Conservation (phyloP, 1,140 invertebrate species). For the Drosophila saltans region DNA sequence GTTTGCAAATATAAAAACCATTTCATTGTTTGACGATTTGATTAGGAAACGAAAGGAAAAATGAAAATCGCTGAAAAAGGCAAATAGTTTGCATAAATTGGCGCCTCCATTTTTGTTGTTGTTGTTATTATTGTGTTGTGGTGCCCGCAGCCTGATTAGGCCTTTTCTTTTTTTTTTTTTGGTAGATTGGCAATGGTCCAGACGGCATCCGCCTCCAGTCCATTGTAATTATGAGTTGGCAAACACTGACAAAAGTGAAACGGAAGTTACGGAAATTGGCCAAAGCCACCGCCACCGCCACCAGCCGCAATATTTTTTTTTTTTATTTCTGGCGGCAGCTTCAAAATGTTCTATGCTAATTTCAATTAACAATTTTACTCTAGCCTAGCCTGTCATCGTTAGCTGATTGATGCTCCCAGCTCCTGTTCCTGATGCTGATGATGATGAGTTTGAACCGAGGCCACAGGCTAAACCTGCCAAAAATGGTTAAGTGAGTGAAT, state of each 20-base stretch:
- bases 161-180: not conserved
- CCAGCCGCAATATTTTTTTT: constrained; percentile 32
- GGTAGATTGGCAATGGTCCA: constrained; percentile 43
- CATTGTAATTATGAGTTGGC: constrained; percentile 59
- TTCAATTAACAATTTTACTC: constrained; percentile 69
- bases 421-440: not conserved
- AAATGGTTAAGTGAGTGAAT: not conserved
- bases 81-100: constrained; percentile 46
- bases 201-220: constrained; percentile 2
- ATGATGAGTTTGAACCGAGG: constrained; percentile 35
- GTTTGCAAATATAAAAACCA: constrained; percentile 46
- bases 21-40: constrained; percentile 41
- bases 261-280: constrained; percentile 40
- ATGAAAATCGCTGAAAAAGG: constrained; percentile 12
- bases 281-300: constrained; percentile 4
- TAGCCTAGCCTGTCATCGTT: constrained; percentile 18
- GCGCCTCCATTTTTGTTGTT: not conserved
- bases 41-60: constrained; percentile 32
- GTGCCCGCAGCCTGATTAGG: constrained; percentile 36
- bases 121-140: not conserved
- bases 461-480: constrained; percentile 6
- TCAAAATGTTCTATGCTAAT: constrained; percentile 66
- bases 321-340: constrained; percentile 19
- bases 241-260: constrained; percentile 24
- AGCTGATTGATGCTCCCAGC: constrained; percentile 21